Evolutionary conservation across 2,113 vertebrate species (phyloP).

Genomic region (Hydrochoerus hydrochaeris): DNA sequence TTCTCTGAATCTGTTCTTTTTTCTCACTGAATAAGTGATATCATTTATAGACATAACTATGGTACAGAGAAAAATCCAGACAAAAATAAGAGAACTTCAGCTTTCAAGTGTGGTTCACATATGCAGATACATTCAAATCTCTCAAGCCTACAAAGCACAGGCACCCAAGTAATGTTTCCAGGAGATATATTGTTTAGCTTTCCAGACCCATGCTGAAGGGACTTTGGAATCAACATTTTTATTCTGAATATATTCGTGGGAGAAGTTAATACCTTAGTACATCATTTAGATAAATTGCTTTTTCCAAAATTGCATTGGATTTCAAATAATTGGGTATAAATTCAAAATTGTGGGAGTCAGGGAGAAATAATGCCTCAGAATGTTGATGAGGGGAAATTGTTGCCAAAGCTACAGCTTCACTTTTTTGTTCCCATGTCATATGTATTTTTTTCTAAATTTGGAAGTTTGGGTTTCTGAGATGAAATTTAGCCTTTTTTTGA

Average conservation of each 20-base stretch:
- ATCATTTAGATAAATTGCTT: constrained; percentile 30
- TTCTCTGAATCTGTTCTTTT: constrained; percentile 15
- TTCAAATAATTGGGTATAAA: constrained; percentile 12
- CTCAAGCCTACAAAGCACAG: constrained; percentile 8
- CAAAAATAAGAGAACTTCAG: neutral
- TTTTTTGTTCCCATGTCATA: neutral
- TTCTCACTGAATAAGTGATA: constrained; percentile 2
- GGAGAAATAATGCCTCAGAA: neutral
- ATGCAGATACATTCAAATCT: constrained; percentile 24
- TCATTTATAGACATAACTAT: neutral
- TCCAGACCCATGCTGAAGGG: neutral
- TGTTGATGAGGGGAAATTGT: neutral
- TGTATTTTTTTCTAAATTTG: constrained; percentile 35
- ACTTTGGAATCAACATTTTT: neutral
- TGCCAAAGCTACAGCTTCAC: neutral
- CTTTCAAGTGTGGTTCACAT: constrained; percentile 46
- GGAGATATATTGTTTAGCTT: constrained; percentile 13
- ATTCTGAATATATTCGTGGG: constrained; percentile 31
- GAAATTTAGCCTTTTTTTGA: constrained; percentile 56
- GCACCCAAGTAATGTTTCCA: constrained; percentile 37
- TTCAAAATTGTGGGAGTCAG: neutral
- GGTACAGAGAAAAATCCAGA: constrained; percentile 35
- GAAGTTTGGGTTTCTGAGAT: constrained; percentile 52
- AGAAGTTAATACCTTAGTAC: constrained; percentile 9
- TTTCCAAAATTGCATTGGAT: neutral